Percentiles rank a stretch among this genome's conserved stretches.
Conservation (phyloP, 2,113 vertebrate species). For the Trematocara zebra region DNA sequence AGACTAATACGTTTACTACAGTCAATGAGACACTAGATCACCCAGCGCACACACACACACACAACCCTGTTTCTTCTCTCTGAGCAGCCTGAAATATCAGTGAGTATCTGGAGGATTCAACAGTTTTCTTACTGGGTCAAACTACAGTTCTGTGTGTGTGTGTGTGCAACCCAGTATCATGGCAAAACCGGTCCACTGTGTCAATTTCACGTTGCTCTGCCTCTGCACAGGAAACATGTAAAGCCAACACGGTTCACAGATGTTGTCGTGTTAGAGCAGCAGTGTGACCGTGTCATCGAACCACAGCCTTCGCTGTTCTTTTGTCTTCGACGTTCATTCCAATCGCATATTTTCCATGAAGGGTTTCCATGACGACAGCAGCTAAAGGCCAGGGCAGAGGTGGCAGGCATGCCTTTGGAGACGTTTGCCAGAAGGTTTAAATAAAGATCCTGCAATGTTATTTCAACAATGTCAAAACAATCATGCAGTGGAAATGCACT, state of each 20-base stretch:
- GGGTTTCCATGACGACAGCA: constrained; percentile 28
- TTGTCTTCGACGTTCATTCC: background rate
- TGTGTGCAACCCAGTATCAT: background rate
- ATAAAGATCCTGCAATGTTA: constrained; percentile 16
- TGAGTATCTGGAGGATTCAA: constrained; percentile 24
- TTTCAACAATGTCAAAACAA: constrained; percentile 20
- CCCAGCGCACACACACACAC: background rate
- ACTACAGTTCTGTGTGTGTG: background rate
- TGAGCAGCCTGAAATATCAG: constrained; percentile 19
- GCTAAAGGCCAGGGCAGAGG: background rate
- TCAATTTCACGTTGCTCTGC: background rate
- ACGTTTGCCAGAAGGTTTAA: constrained; percentile 17
- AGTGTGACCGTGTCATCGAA: background rate
- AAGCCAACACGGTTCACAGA: background rate
- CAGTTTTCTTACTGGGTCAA: background rate
- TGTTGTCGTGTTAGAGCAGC: rapidly evolving
- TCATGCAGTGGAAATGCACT: background rate
- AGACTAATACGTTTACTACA: background rate
- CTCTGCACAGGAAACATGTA: background rate
- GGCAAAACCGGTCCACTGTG: background rate
- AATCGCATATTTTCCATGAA: background rate
- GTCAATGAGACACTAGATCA: background rate
- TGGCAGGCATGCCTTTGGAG: background rate
- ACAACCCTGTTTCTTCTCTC: constrained; percentile 8
- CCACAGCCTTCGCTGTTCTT: background rate